Base-by-base conservation (phyloP, 2,888 invertebrate species). In the Helobdella robusta region DNA sequence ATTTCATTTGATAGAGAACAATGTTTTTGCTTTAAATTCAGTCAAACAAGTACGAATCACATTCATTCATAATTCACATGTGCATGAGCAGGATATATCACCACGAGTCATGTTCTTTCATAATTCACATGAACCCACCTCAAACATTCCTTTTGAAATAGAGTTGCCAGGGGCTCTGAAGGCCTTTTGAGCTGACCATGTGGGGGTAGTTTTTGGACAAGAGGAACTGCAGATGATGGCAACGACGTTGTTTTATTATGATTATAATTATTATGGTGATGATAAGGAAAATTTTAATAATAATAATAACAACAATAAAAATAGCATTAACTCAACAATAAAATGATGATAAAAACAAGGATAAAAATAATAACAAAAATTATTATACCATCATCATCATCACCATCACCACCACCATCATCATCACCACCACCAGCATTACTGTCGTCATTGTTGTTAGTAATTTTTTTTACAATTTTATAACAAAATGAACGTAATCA, bases 191-290 rank as follows among this genome's bases (percentile, higher is more conserved):
- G 30, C 11, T 23, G 54, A 54, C 5, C 6, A 6, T 20, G 54
- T 54, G 23, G 28, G 25, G 23, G 54, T 54, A 54, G 54, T 32
- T 32, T 4, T 28, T 54, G 5, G 3, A 6, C 15, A 15, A 8
- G 30, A 54, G 5, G n/a, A 54, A 54, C 54, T 54, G 54, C 25
- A 8, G 20, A 20, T 50, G 20, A 20, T 40, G 11, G 23, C 6
- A 25, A 11, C 23, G 20, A 50, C n/a, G 50, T 50, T 50, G 50
- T 6, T 20, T 6, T 8, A 50, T 8, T 20, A 50, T 20, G n/a
- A 25, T 50, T 8, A 4, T n/a, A 23, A 50, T 50, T 50, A 18
- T 50, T 50, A 50, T 50, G n/a, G n/a, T 50, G n/a, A 50, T 50
- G 50, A 23, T 50, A 25, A 23, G 5, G 6, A 4, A 4, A 50